Percentiles rank a stretch among this genome's conserved stretches.
Conservation (phyloP, 2,888 invertebrate species). For the Physocephala rufipes region DNA sequence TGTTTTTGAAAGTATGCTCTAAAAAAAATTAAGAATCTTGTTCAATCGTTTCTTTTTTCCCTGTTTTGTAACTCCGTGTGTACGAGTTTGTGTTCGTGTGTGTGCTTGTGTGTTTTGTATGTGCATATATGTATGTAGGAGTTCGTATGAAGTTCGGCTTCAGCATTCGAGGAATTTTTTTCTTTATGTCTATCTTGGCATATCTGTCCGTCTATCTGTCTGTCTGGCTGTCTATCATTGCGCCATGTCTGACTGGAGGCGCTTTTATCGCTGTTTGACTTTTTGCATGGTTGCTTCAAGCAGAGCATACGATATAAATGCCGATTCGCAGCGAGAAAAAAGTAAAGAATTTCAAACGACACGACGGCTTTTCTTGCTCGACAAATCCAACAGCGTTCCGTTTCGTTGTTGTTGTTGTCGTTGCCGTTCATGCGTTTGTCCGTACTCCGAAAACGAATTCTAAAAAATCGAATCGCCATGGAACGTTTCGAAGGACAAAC, state of each 20-base stretch:
- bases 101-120: constrained; percentile 31
- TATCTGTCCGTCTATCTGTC: not conserved
- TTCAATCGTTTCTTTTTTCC: too few relatives aligned
- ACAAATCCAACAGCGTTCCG: too few relatives aligned
- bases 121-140: constrained; percentile 38
- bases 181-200: not conserved
- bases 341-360: constrained; percentile 26
- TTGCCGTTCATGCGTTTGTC: too few relatives aligned
- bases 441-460: constrained; percentile 23
- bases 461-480: constrained; percentile 33
- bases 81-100: constrained; percentile 32
- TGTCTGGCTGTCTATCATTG: not conserved
- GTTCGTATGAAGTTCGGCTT: constrained; percentile 8
- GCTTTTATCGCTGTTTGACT: not conserved
- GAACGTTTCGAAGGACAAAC: constrained; percentile 32
- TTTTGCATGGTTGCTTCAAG: not conserved
- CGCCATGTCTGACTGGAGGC: not conserved
- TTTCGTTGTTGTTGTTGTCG: too few relatives aligned
- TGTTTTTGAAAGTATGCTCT: too few relatives aligned
- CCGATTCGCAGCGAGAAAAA: constrained; percentile 19
- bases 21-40: too few relatives aligned
- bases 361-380: not conserved
- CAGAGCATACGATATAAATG: not conserved
- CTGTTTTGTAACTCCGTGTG: constrained; percentile 19
- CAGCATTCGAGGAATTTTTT: not conserved